These are phyloP conservation scores for Drosophila meridiana DNA, from an alignment of 2,888 invertebrate genomes.

Conservation along the genomic window DNA sequence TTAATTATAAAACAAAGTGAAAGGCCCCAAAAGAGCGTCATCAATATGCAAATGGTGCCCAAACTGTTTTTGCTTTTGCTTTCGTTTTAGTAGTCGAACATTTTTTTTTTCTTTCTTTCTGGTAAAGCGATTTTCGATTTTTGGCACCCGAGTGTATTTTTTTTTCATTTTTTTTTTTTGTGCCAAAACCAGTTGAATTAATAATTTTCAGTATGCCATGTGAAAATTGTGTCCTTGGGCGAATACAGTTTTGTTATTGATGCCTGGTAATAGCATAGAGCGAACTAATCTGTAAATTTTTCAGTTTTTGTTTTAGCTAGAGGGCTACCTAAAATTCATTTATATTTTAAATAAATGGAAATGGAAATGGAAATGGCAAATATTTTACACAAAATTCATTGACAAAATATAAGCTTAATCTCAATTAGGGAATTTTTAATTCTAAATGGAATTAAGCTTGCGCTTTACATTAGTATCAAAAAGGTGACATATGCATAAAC, in stretches of 20 bases:
- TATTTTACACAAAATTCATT: neutral
- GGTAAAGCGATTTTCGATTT: constrained; percentile 27
- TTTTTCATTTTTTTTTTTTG: neutral
- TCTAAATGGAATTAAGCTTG: neutral
- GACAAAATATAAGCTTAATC: neutral
- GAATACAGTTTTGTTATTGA: neutral
- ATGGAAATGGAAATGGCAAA: neutral
- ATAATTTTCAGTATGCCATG: neutral
- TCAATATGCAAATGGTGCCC: constrained; percentile 50
- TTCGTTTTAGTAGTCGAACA: constrained; percentile 4
- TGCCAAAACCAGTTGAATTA: constrained; percentile 20
- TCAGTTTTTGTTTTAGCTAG: neutral
- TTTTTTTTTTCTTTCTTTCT: neutral
- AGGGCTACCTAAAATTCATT: neutral
- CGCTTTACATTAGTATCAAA: neutral
- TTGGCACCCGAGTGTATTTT: neutral
- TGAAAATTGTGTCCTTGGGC: constrained; percentile 8
- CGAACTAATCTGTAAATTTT: neutral
- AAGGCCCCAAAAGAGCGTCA: constrained; percentile 27
- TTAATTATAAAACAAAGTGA: constrained; percentile 40
- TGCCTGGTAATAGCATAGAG: neutral
- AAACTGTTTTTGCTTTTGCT: constrained; percentile 10
- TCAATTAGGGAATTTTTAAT: neutral
- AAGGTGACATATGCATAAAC: neutral
- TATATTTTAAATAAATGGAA: neutral